Conservation (phyloP, 2,888 invertebrate species). For the Andrena camellia region DNA sequence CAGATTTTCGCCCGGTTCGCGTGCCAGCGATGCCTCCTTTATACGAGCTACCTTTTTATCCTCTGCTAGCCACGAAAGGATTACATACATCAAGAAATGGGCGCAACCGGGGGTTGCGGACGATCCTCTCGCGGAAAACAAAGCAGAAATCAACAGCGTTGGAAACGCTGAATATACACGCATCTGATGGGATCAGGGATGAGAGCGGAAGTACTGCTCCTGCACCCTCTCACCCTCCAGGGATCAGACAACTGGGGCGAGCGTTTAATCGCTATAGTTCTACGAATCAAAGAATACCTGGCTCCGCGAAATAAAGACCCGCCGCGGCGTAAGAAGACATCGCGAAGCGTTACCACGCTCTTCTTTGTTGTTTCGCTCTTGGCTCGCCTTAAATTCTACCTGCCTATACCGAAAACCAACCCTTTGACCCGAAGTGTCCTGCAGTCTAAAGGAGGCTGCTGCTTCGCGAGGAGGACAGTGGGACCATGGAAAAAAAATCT, state of each 20-base stretch:
- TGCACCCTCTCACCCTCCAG: no score
- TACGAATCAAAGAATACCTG: constrained; percentile 28
- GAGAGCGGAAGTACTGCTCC: neutral
- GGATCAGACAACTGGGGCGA: constrained; percentile 41
- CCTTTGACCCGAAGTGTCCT: constrained; percentile 1
- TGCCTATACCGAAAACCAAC: neutral
- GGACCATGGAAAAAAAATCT: neutral
- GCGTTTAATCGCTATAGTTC: constrained; percentile 21
- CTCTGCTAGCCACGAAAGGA: neutral
- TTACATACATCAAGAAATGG: constrained; percentile 9
- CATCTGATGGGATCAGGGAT: neutral
- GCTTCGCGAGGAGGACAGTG: no score
- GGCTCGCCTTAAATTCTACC: neutral
- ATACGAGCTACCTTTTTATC: neutral
- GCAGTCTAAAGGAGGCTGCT: neutral
- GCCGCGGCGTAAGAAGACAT: constrained; percentile 17
- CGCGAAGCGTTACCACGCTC: neutral
- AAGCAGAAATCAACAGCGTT: constrained; percentile 5
- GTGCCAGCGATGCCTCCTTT: constrained; percentile 3
- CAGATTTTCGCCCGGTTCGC: neutral
- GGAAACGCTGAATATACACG: constrained; percentile 11
- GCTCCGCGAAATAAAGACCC: constrained; percentile 41
- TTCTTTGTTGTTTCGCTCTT: constrained; percentile 22
- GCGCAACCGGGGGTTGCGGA: neutral
- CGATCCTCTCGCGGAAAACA: neutral